phyloP scores from a whole-genome alignment of 2,113 vertebrate genomes.

The Nerophis ophidion region DNA sequence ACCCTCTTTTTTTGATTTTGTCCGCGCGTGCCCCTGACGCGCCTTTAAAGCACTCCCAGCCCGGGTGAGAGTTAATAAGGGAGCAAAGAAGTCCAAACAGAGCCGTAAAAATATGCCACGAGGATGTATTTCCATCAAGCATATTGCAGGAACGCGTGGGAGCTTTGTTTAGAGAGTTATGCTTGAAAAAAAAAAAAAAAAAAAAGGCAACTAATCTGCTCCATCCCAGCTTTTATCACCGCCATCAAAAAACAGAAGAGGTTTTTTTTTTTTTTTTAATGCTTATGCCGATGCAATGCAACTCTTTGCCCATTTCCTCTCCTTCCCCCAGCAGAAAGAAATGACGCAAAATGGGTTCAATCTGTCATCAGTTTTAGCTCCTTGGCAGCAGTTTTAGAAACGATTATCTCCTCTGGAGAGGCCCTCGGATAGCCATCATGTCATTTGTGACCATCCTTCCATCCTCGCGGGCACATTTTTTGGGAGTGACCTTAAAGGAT shows the following conservation, averaged over 20 bases:
- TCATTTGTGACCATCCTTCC: slow-evolving; percentile 42
- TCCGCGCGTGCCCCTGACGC: slow-evolving; percentile 10
- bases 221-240: slow-evolving; percentile 56
- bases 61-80: slow-evolving; percentile 39
- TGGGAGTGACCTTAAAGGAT: slow-evolving; percentile 40
- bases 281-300: slow-evolving; percentile 48
- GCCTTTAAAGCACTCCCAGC: slow-evolving; percentile 7
- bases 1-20: slow-evolving; percentile 21
- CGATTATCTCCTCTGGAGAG: slow-evolving; percentile 38
- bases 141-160: slow-evolving; percentile 38
- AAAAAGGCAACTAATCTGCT: slow-evolving; percentile 51
- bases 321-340: slow-evolving; percentile 6
- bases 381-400: slow-evolving; percentile 43
- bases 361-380: slow-evolving; percentile 39
- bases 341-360: slow-evolving; percentile 28
- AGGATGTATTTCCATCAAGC: slow-evolving; percentile 33
- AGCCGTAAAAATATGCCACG: slow-evolving; percentile 34
- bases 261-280: slow-evolving; percentile 47
- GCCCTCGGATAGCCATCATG: slow-evolving; percentile 44
- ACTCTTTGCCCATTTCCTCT: slow-evolving; percentile 38
- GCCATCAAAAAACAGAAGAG: slow-evolving; percentile 50
- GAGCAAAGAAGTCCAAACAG: slow-evolving; percentile 24
- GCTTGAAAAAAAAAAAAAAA: slow-evolving; percentile 18
- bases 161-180: slow-evolving; percentile 38
- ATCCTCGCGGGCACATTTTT: slow-evolving; percentile 49